phyloP scores from a whole-genome alignment of 2,797 vertebrate species.

The Pseudochirops corinnae region DNA sequence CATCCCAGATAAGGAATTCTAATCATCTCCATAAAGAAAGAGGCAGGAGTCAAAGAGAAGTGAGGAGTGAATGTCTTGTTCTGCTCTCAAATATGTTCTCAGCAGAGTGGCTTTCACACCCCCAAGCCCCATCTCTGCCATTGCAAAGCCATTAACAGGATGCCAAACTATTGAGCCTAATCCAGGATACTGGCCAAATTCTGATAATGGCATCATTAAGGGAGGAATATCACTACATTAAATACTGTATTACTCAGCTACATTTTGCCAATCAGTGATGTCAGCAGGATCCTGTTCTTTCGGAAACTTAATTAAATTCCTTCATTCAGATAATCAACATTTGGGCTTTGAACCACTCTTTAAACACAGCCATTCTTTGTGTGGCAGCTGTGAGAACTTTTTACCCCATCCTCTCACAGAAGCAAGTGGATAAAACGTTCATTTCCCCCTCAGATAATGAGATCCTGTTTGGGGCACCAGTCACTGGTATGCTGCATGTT shows the following conservation, averaged over 20 bases:
- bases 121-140: constrained; percentile 82
- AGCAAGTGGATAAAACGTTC: constrained; percentile 83
- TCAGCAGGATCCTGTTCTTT: constrained; percentile 86
- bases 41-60: constrained; percentile 40
- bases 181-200: constrained; percentile 85
- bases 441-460: constrained; percentile 79
- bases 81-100: constrained; percentile 81
- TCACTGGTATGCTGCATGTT: constrained; percentile 66
- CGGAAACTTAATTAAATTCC: constrained; percentile 86
- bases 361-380: constrained; percentile 87
- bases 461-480: constrained; percentile 75
- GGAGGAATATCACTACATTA: constrained; percentile 82
- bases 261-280: constrained; percentile 84
- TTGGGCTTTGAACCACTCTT: constrained; percentile 83
- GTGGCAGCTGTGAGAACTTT: constrained; percentile 87
- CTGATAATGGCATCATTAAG: constrained; percentile 85
- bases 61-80: constrained; percentile 76
- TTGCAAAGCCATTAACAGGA: constrained; percentile 80
- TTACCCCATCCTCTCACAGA: constrained; percentile 82
- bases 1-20: constrained; percentile 14
- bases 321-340: constrained; percentile 87
- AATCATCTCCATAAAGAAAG: constrained; percentile 65
- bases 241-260: constrained; percentile 80
- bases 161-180: constrained; percentile 85
- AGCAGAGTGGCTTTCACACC: constrained; percentile 79